Evolutionary conservation across 1,140 invertebrate species (phyloP).

Genomic region (Drosophila malerkotliana): DNA sequence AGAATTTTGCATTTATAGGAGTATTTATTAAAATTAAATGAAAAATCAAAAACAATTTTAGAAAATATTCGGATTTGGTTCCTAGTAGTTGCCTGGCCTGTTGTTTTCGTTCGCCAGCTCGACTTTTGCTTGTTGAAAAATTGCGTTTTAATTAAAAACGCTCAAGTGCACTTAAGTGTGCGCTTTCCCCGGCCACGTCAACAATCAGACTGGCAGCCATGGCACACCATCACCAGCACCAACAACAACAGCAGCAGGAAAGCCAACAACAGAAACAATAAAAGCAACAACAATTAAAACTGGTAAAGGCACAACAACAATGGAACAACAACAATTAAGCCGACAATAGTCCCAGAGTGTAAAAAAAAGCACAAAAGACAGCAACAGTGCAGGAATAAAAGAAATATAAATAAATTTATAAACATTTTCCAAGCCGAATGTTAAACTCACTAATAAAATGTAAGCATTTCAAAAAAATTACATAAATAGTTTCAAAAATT

Average conservation of each 20-base stretch:
- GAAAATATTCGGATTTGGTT: conserved; percentile 1
- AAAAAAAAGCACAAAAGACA: conserved; percentile 54
- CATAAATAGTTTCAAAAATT: no score
- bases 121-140: conserved; percentile 69
- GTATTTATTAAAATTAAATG: not conserved
- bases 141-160: conserved; percentile 81
- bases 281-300: conserved; percentile 31
- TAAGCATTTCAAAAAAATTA: no score
- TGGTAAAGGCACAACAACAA: conserved; percentile 22
- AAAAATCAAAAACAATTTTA: conserved; percentile 16
- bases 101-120: conserved; percentile 13
- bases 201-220: conserved; percentile 50
- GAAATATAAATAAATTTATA: conserved; percentile 31
- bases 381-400: conserved; percentile 27
- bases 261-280: conserved; percentile 21
- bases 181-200: conserved; percentile 71
- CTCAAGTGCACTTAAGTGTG: conserved; percentile 81
- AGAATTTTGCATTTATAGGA: not conserved
- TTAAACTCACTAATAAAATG: not conserved
- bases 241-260: conserved; percentile 9
- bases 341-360: conserved; percentile 61
- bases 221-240: conserved; percentile 41
- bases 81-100: conserved; percentile 18
- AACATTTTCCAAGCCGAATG: conserved; percentile 5
- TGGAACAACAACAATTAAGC: conserved; percentile 62